Percentiles rank a stretch among this genome's conserved stretches.
Conservation (phyloP, 2,888 invertebrate species). For the Acanthosepion pharaonis region DNA sequence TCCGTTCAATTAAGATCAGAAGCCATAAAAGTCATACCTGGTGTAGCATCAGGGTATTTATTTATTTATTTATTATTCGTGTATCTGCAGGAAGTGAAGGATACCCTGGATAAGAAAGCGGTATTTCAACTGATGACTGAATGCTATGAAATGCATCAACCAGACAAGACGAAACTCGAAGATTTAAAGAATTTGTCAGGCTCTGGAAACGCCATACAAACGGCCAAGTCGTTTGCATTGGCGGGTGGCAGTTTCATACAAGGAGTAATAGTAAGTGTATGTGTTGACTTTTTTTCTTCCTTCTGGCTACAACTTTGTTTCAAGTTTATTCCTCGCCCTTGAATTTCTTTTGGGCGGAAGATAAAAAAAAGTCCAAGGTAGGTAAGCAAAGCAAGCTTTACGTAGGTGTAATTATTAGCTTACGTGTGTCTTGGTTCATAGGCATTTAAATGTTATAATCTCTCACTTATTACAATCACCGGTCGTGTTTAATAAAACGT, state of each 20-base stretch:
- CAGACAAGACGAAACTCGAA: constrained; percentile 67
- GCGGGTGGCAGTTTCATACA: constrained; percentile 61
- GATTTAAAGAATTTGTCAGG: constrained; percentile 65
- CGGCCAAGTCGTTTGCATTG: constrained; percentile 60
- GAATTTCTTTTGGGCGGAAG: background rate
- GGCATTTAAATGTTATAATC: too few species aligned
- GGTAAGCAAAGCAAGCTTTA: background rate
- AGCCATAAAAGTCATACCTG: too few species aligned
- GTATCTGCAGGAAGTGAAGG: constrained; percentile 72
- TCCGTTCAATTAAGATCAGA: too few species aligned
- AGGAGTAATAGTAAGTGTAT: constrained; percentile 61
- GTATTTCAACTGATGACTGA: constrained; percentile 71
- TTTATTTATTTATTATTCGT: too few species aligned
- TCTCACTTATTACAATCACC: too few species aligned
- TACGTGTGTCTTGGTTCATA: too few species aligned
- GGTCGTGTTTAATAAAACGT: too few species aligned
- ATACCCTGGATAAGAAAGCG: constrained; percentile 74
- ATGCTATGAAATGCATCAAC: constrained; percentile 72
- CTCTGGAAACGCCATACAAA: constrained; percentile 54
- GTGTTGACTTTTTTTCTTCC: background rate
- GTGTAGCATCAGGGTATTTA: too few species aligned
- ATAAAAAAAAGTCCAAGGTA: background rate
- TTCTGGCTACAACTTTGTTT: background rate
- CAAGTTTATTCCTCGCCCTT: background rate
- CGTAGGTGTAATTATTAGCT: too few species aligned